Base-by-base conservation (phyloP, 2,888 invertebrate genomes). In the Nomada fucata region DNA sequence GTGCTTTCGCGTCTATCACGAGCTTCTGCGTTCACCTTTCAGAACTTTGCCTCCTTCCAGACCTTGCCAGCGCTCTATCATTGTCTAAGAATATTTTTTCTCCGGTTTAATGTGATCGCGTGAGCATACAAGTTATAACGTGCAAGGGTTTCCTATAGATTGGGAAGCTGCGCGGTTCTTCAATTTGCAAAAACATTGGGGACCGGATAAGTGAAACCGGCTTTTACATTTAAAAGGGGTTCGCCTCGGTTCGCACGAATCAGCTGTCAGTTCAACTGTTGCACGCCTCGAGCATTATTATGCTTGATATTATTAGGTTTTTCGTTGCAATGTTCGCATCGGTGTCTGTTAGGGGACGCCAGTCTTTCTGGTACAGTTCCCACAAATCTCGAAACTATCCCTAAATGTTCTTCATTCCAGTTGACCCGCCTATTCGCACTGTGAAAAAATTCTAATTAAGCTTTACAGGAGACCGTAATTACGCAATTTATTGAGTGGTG, bases 401-500 rank as follows among this genome's bases (percentile, higher is more conserved):
- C 13, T n/a, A n/a, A 42, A 15, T 57, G 15, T 61, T n/a, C n/a
- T 52, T 61, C 71, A 15, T 29, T 50, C 20, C 1, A 11, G 10
- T 9, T 3, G 9, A 18, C 13, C 11, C 18, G 18, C 11, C 71
- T 20, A 0, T 15, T 52, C 15, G 11, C 44, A 18, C 2, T 18
- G 55, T 15, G 55, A 26, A 50, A 65, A 78, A 63, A 57, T 68
- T n/a, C 36, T 68, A 68, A 57, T 63, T 55, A 63, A 42, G 13
- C n/a, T 50, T 23, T 47, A 50, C 11, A 29, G 65, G 50, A 23
- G 57, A 2, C n/a, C 10, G 20, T 55, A 65, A 76, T 60, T 50
- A 26, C 13, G 59, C 23, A 52, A 77, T 77, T 77, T 76, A 65
- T 59, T 44, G 15, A 11, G 29, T 44, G 42, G n/a, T 13, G 50